Conservation (phyloP, 2,113 vertebrate species). For the Apeltes quadracus region DNA sequence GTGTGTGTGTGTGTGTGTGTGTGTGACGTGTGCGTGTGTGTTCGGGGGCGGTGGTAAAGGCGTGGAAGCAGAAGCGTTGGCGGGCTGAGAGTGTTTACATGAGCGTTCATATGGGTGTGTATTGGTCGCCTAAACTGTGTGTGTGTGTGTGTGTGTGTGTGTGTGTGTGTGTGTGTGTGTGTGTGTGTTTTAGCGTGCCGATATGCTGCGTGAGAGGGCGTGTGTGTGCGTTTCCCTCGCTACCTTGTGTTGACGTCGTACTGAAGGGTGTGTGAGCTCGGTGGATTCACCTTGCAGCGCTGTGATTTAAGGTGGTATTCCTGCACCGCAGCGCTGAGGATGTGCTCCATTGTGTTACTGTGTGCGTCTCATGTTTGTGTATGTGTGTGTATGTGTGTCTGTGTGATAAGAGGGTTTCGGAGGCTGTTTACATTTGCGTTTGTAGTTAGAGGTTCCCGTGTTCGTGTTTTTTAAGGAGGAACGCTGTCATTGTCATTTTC, state of each 20-base stretch:
- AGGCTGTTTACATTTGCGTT: conserved; percentile 32
- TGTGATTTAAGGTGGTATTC: conserved; percentile 40
- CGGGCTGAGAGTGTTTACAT: conserved; percentile 62
- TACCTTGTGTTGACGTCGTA: conserved; percentile 34
- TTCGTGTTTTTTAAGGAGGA: conserved; percentile 36
- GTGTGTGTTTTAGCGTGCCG: conserved; percentile 33
- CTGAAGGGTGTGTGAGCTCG: conserved; percentile 34
- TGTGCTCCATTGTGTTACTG: neutral
- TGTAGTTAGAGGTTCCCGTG: conserved; percentile 7
- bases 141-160: conserved; percentile 29
- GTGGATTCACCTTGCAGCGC: conserved; percentile 57
- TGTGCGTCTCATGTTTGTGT: conserved; percentile 7
- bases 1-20: conserved; percentile 22
- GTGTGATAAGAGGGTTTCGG: conserved; percentile 17
- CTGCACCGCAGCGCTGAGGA: conserved; percentile 3
- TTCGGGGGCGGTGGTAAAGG: too few relatives aligned
- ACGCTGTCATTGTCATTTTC: conserved; percentile 15
- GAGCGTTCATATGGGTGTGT: conserved; percentile 56
- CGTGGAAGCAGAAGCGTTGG: conserved; percentile 28
- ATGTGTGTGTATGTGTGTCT: conserved; percentile 3
- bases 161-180: conserved; percentile 24
- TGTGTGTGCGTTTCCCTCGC: conserved; percentile 11
- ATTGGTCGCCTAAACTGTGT: conserved; percentile 34
- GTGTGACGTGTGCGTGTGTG: conserved; percentile 62
- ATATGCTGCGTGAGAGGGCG: conserved; percentile 12